Base-by-base conservation (phyloP, 2,113 vertebrate genomes). In the Centropus bengalensis region DNA sequence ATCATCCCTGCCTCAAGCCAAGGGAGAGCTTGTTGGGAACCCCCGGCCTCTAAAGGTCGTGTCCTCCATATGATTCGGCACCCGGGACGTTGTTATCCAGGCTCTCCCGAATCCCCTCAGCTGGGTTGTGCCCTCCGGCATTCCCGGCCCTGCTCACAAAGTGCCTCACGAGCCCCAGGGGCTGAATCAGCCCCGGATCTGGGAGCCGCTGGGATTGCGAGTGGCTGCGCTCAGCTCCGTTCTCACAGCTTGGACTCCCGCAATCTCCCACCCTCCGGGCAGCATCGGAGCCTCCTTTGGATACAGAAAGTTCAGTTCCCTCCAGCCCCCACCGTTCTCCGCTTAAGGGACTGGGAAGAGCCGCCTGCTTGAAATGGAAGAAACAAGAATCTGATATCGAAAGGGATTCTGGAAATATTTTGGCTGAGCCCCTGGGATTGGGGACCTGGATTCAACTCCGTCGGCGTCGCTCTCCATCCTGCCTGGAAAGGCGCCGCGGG, bases 341-440 rank as follows among this genome's bases (percentile, higher is more conserved):
- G 86, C 82, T 69, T 40, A 16, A 68, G 79, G 80, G 91, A 54
- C 12, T 58, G 75, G 84, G 64, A 91, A 82, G 79, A 88, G 49
- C 59, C 74, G 84, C 21, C 69, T 42, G 58, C 93, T 84, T 62
- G 51, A 60, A 45, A 58, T 28, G 58, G 93, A 76, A 77, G 59
- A 77, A 73, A 42, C 24, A 51, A 44, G 78, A 64, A 70, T 51
- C 52, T 40, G 82, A 55, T 70, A 30, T 55, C 83, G 62, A 5
- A 55, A 58, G 64, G 64, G 59, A n/a, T 32, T 45, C 69, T 59
- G 69, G 59, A 80, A 70, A 75, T 70, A 33, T 54, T 88, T 66
- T 36, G 24, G 21, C 26, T 5, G 14, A 63, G 59, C 42, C 86
- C 4, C 4, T 9, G 84, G 92, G 80, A 77, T 51, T 4, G 78